Percentiles rank a stretch among this genome's conserved stretches.
Conservation (phyloP, 2,888 invertebrate species). For the Xestia ashworthii region DNA sequence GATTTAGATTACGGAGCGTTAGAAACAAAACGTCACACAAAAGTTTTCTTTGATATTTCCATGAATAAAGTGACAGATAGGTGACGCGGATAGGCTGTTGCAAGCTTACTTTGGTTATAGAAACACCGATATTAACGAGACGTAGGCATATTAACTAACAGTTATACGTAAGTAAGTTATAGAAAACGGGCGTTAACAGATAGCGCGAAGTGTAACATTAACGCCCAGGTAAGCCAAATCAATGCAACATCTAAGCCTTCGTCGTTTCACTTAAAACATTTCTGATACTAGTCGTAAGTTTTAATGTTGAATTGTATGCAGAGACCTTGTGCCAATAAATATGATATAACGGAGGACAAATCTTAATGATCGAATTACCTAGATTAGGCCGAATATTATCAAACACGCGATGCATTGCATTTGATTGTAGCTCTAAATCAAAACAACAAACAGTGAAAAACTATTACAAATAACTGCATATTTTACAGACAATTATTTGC, state of each 20-base stretch:
- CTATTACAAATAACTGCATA: background rate
- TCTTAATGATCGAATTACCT: background rate
- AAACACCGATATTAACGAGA: too few relatives aligned
- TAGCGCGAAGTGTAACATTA: background rate
- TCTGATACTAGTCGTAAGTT: background rate
- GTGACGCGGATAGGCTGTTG: too few relatives aligned
- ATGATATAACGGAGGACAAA: background rate
- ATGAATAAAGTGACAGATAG: too few relatives aligned
- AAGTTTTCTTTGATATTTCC: too few relatives aligned
- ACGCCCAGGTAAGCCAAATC: background rate
- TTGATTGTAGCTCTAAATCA: slow-evolving; percentile 11
- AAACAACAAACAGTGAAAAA: slow-evolving; percentile 21
- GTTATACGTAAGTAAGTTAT: too few relatives aligned
- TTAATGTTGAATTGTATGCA: background rate
- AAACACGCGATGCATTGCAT: slow-evolving; percentile 14
- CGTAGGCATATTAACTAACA: too few relatives aligned
- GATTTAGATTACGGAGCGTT: too few relatives aligned
- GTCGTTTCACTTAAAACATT: background rate
- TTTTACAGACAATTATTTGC: slow-evolving; percentile 27
- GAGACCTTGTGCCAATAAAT: slow-evolving; percentile 5
- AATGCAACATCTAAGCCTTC: background rate
- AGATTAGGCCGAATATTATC: slow-evolving; percentile 10
- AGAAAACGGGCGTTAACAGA: too few relatives aligned
- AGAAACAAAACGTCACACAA: too few relatives aligned
- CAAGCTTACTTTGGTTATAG: too few relatives aligned